These are phyloP conservation scores for Hydrotaea diabolus DNA, from an alignment of 2,888 invertebrate genomes.

Conservation along the genomic window DNA sequence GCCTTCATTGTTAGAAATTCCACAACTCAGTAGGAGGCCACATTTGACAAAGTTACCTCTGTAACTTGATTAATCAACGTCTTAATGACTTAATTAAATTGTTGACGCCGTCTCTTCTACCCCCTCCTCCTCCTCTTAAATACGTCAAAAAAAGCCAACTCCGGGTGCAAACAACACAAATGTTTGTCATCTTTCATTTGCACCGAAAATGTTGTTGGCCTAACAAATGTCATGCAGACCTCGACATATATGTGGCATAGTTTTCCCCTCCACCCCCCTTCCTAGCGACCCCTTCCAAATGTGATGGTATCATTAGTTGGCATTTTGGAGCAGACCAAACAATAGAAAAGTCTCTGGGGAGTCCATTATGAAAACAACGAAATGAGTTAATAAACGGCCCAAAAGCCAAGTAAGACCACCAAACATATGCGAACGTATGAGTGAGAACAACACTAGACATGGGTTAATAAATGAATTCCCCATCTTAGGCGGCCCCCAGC, in stretches of 20 bases:
- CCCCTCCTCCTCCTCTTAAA: not conserved
- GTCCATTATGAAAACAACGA: slow-evolving; percentile 57
- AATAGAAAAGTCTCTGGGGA: slow-evolving; percentile 55
- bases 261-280: not conserved
- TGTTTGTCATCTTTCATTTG: slow-evolving; percentile 13
- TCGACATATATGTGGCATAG: not conserved
- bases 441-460: not conserved
- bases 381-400: slow-evolving; percentile 58
- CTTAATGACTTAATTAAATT: slow-evolving; percentile 58
- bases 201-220: slow-evolving; percentile 20
- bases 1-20: too few species aligned
- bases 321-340: slow-evolving; percentile 17
- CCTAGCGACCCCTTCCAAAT: not conserved
- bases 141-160: not conserved
- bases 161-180: not conserved
- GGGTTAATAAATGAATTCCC: slow-evolving; percentile 21
- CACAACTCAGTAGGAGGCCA: not conserved
- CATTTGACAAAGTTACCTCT: not conserved
- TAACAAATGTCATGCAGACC: slow-evolving; percentile 42
- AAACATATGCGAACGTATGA: not conserved
- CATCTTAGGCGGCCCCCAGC: not conserved
- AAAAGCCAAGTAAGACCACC: not conserved
- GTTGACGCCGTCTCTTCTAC: slow-evolving; percentile 9
- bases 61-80: slow-evolving; percentile 35
- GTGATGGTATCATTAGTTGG: slow-evolving; percentile 42